Evolutionary conservation across 2,113 vertebrate genomes (phyloP), one percentile per base, ranked within the genome.

Genomic region (Platichthys stellatus): DNA sequence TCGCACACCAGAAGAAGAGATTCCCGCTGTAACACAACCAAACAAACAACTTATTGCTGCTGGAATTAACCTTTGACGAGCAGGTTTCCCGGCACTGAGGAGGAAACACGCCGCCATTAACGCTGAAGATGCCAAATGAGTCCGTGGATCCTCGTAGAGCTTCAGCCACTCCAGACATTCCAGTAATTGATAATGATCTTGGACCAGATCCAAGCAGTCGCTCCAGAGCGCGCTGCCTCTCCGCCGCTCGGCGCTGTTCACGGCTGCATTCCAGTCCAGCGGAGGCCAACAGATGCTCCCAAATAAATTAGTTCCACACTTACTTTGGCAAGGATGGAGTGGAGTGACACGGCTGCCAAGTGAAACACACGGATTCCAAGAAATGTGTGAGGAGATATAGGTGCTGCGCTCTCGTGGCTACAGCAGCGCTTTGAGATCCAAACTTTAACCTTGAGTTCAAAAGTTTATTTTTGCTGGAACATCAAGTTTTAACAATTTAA

Each of bases 21-120:
- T 62, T 53, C 47, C 49, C 24, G 63, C 38, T 11, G 38, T 72
- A 68, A 80, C 51, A 17, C 23, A 59, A 69, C 72, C 51, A 79
- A 83, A 74, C 74, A 81, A 73, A 73, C 73, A 80, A 28, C 63
- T 74, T 73, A 87, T 84, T 70, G 65, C 75, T 76, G 70, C 47
- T 73, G 59, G 78, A 83, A 85, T 63, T 85, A 88, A 82, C 82
- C 74, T 49, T 47, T 51, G 47, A 56, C 31, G 49, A 57, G 47
- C 45, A 1, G 5, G 28, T 31, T 31, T 31, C 28, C 28, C 28
- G 5, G 28, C 28, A 31, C 7, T 2, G 26, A 66, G 56, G 21
- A 62, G 23, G 18, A 24, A 18, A 49, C 10, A 63, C 1, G 14
- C 14, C 12, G 51, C 60, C 4, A 1, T 56, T 66, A 78, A 31